Evolutionary conservation across 2,113 vertebrate genomes (phyloP).

Genomic region (Pogonocichla stellata): DNA sequence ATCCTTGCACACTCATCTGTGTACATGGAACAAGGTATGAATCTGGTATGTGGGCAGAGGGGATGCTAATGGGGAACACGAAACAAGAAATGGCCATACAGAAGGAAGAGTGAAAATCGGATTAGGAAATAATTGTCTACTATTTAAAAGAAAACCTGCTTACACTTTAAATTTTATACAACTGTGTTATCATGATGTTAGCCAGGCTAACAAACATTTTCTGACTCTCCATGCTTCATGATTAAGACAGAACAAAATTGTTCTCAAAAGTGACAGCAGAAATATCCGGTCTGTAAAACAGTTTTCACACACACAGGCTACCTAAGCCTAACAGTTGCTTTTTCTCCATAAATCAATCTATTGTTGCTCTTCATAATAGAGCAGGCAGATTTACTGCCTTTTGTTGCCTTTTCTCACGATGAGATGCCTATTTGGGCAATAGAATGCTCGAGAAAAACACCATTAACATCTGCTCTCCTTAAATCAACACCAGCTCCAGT

Average conservation of each 20-base stretch:
- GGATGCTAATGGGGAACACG: neutral
- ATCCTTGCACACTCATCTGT: neutral
- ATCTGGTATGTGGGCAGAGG: neutral
- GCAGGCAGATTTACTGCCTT: constrained; percentile 79
- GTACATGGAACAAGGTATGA: neutral
- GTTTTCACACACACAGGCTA: constrained; percentile 43
- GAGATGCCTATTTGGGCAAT: constrained; percentile 59
- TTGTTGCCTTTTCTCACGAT: constrained; percentile 70
- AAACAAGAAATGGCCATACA: neutral
- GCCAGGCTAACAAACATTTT: neutral
- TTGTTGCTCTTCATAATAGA: constrained; percentile 76
- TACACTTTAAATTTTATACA: neutral
- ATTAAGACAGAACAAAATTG: constrained; percentile 8
- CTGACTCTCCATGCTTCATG: neutral
- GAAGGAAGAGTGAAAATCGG: neutral
- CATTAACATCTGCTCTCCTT: constrained; percentile 72
- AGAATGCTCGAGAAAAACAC: constrained; percentile 66
- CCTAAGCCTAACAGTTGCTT: constrained; percentile 69
- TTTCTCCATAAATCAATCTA: constrained; percentile 78
- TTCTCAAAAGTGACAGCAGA: constrained; percentile 21
- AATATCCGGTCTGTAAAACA: neutral
- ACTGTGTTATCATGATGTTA: neutral
- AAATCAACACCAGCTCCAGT: constrained; percentile 55
- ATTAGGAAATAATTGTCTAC: neutral
- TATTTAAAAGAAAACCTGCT: neutral